These are phyloP conservation scores for Diadegma fenestrale DNA, from an alignment of 2,888 invertebrate genomes.

Conservation along the genomic window DNA sequence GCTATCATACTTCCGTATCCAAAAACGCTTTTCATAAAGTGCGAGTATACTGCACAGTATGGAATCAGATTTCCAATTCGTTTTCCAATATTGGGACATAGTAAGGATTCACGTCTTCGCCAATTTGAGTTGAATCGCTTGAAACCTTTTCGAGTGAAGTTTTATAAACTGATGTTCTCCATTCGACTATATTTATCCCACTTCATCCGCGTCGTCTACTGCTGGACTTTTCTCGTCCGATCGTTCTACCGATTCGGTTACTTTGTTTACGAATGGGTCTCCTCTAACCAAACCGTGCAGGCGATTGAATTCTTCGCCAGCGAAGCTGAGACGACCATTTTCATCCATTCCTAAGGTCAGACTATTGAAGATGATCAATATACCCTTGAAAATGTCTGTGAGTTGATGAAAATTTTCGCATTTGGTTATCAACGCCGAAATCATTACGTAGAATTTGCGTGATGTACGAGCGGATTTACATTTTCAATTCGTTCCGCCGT, in stretches of 20 bases:
- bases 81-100: constrained; percentile 36
- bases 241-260: neutral
- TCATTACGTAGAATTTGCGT: constrained; percentile 38
- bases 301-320: constrained; percentile 2
- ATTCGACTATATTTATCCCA: neutral
- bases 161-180: neutral
- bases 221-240: neutral
- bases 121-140: neutral
- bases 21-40: constrained; percentile 41
- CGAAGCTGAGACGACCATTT: constrained; percentile 10
- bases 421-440: constrained; percentile 47
- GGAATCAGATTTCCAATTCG: constrained; percentile 49
- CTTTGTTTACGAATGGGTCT: constrained; percentile 1
- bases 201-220: neutral
- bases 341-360: neutral
- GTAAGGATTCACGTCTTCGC: constrained; percentile 49
- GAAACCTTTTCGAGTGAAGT: neutral
- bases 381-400: constrained; percentile 26
- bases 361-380: neutral
- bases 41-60: constrained; percentile 52
- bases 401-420: constrained; percentile 40
- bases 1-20: constrained; percentile 44
- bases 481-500: constrained; percentile 40
- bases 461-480: constrained; percentile 41
- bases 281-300: constrained; percentile 5